Conservation (phyloP, 23 tunicate species). For the Diplosoma virens region DNA sequence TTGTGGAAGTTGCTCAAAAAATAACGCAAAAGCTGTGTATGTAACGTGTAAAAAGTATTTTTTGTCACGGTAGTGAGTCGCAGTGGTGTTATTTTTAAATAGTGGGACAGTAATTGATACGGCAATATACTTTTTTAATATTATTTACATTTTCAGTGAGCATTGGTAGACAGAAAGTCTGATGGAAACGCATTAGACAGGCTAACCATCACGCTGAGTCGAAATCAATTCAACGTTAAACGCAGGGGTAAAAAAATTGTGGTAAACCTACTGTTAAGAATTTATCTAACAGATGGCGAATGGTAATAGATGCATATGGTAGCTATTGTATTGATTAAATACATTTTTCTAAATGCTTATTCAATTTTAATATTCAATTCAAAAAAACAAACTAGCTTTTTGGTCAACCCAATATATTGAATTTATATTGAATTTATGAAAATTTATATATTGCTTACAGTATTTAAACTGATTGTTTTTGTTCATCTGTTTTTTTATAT, state of each 20-base stretch:
- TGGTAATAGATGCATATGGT: no score
- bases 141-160: background rate
- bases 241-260: background rate
- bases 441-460: no score
- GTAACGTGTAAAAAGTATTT: background rate
- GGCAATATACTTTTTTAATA: background rate
- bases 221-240: background rate
- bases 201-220: background rate
- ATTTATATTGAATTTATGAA: no score
- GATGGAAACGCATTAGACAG: background rate
- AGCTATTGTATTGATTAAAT: no score
- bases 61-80: background rate
- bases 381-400: no score
- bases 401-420: no score
- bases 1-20: slow-evolving; percentile 2
- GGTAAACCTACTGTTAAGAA: background rate
- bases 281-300: no score
- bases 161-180: background rate
- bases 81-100: background rate
- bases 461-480: no score
- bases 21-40: background rate
- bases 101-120: no score
- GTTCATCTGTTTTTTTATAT: no score
- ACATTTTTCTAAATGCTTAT: no score
- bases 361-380: no score